Conservation (phyloP, 2,113 vertebrate genomes). For the Ochotona curzoniae region DNA sequence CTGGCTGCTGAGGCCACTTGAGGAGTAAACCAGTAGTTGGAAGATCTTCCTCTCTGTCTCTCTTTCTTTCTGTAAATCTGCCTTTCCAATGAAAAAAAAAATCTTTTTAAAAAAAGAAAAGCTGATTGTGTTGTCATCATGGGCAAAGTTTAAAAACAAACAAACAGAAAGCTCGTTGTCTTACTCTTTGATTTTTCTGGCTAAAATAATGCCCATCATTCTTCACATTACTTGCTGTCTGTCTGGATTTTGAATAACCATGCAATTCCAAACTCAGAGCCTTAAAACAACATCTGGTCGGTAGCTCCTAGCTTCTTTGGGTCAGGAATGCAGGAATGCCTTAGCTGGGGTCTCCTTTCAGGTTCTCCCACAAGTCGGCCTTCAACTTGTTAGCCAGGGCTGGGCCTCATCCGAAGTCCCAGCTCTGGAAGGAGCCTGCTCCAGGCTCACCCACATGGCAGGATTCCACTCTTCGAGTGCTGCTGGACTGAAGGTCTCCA, state of each 20-base stretch:
- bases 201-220: background rate
- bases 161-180: background rate
- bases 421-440: background rate
- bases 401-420: background rate
- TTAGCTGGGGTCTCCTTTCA: background rate
- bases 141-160: too few species aligned
- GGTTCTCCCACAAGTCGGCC: background rate
- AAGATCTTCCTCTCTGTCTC: too few species aligned
- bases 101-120: too few species aligned
- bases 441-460: background rate
- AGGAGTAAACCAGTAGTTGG: too few species aligned
- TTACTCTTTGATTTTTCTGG: background rate
- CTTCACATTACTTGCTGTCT: background rate
- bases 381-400: too few species aligned
- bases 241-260: background rate
- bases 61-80: too few species aligned
- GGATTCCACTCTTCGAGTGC: background rate
- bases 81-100: too few species aligned
- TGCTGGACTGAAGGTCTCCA: background rate
- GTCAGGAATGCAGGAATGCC: background rate
- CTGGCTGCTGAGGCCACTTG: too few species aligned
- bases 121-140: background rate
- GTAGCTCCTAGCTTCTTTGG: background rate
- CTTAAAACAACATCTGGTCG: background rate
- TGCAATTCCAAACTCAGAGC: background rate